Conservation (phyloP, 1,140 invertebrate genomes). For the Chelonus insularis region DNA sequence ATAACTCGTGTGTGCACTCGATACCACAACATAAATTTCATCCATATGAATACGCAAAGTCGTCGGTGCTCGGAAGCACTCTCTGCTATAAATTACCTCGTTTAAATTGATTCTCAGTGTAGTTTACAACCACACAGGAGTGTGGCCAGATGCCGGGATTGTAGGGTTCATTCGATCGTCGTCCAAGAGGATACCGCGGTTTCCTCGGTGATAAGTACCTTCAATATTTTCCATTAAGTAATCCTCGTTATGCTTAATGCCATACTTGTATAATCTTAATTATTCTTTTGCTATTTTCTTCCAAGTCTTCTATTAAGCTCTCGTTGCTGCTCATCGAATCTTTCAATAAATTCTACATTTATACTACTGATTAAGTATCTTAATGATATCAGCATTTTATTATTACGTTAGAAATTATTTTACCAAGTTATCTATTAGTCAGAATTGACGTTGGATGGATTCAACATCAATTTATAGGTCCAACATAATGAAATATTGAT, state of each 20-base stretch:
- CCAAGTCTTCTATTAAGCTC: background rate
- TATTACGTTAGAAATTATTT: too few relatives aligned
- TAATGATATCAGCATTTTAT: too few relatives aligned
- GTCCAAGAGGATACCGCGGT: slow-evolving; percentile 8
- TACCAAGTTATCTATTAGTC: too few relatives aligned
- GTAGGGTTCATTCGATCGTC: slow-evolving; percentile 3
- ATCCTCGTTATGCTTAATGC: slow-evolving; percentile 21
- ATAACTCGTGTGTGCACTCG: slow-evolving; percentile 29
- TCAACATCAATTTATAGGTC: too few relatives aligned
- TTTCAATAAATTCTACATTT: background rate
- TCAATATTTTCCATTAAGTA: slow-evolving; percentile 15
- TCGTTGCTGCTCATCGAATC: background rate
- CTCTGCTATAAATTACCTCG: slow-evolving; percentile 28
- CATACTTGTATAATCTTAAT: slow-evolving; percentile 20
- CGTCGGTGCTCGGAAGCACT: slow-evolving; percentile 26
- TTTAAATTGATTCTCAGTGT: slow-evolving; percentile 30
- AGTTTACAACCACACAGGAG: slow-evolving; percentile 25
- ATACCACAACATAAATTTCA: slow-evolving; percentile 30
- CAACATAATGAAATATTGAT: too few relatives aligned
- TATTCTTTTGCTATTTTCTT: slow-evolving; percentile 13
- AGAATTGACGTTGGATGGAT: too few relatives aligned
- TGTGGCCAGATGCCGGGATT: background rate
- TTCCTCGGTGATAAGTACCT: slow-evolving; percentile 13
- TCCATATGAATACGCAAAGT: slow-evolving; percentile 30
- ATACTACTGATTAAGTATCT: too few relatives aligned